Evolutionary conservation across 2,113 vertebrate genomes (phyloP).

Genomic region (Leuciscus idus): DNA sequence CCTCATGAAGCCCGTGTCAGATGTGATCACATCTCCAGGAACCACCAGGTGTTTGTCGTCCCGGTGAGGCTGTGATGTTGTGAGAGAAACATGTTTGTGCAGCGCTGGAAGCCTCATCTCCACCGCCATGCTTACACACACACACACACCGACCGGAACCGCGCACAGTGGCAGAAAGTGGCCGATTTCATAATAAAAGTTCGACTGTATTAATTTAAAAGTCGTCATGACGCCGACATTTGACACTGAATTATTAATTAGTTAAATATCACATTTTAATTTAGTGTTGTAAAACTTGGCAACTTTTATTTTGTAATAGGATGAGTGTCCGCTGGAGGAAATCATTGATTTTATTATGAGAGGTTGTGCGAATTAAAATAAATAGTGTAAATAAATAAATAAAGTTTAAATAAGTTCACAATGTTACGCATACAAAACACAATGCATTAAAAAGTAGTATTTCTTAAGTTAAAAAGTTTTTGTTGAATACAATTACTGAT

Average conservation of each 20-base stretch:
- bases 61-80: constrained; percentile 50
- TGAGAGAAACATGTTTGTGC: constrained; percentile 65
- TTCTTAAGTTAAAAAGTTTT: too few relatives aligned
- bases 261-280: neutral
- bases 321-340: too few relatives aligned
- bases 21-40: constrained; percentile 93
- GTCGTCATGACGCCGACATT: neutral
- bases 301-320: neutral
- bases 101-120: constrained; percentile 82
- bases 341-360: neutral
- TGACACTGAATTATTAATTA: neutral
- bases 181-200: constrained; percentile 18
- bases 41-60: constrained; percentile 84
- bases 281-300: neutral
- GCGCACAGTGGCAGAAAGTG: neutral
- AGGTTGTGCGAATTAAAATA: too few relatives aligned
- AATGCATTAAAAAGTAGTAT: too few relatives aligned
- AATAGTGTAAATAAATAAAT: too few relatives aligned
- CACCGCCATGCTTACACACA: constrained; percentile 81
- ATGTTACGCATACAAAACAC: too few relatives aligned
- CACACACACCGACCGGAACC: neutral
- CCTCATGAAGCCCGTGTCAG: constrained; percentile 96
- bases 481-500: too few relatives aligned
- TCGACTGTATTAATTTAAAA: neutral
- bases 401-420: too few relatives aligned